Conservation (phyloP, 1,140 invertebrate genomes). For the Ruditapes philippinarum region DNA sequence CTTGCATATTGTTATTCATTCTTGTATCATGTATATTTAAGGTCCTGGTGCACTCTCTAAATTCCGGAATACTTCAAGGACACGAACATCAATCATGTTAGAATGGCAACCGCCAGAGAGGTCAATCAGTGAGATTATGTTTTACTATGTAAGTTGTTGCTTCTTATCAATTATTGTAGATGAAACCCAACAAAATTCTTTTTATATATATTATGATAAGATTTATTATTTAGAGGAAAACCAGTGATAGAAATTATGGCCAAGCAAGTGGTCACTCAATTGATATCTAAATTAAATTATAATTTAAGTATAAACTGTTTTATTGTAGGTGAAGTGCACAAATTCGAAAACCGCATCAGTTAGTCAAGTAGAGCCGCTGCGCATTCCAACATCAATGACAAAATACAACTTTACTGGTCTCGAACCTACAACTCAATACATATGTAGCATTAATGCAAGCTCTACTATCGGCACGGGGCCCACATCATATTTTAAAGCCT, state of each 20-base stretch:
- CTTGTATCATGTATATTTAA: too few species aligned
- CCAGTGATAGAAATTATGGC: too few species aligned
- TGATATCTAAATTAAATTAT: too few species aligned
- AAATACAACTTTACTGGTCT: constrained; percentile 87
- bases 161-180: too few species aligned
- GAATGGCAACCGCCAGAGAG: constrained; percentile 39
- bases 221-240: too few species aligned
- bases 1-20: too few species aligned
- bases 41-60: constrained; percentile 55
- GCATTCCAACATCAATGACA: constrained; percentile 49
- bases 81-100: constrained; percentile 51
- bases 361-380: constrained; percentile 12
- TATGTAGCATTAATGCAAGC: constrained; percentile 90
- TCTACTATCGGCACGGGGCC: constrained; percentile 90
- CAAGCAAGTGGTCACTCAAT: too few species aligned
- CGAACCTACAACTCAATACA: constrained; percentile 91
- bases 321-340: constrained; percentile 7
- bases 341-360: background rate
- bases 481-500: constrained; percentile 87
- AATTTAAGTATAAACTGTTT: too few species aligned
- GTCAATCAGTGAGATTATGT: constrained; percentile 47
- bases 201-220: too few species aligned
- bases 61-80: constrained; percentile 56
- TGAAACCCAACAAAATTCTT: too few species aligned
- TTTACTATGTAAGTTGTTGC: constrained; percentile 57